These are phyloP conservation scores for Melanocharis versteri DNA, from an alignment of 2,113 vertebrate genomes.

Conservation along the genomic window DNA sequence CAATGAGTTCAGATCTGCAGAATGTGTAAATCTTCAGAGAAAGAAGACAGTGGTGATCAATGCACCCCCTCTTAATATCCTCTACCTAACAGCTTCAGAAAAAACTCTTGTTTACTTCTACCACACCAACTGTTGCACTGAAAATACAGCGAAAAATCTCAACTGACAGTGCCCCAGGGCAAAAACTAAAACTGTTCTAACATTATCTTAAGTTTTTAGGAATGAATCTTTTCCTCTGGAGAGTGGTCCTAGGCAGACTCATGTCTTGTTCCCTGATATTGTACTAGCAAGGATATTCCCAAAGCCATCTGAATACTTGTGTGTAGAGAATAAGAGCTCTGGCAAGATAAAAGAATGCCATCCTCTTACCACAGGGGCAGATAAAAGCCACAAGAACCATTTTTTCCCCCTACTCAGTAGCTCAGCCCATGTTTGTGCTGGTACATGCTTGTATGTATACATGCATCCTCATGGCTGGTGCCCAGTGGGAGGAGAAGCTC, in stretches of 20 bases:
- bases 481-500: background rate
- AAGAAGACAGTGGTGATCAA: background rate
- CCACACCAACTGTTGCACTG: background rate
- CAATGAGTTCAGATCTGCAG: background rate
- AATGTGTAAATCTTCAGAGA: background rate
- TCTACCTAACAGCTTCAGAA: background rate
- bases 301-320: background rate
- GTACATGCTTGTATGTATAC: background rate
- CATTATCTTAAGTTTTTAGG: background rate
- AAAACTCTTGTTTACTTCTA: background rate
- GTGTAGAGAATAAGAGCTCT: background rate
- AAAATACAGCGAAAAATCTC: background rate
- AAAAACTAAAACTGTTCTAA: background rate
- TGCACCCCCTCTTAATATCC: background rate
- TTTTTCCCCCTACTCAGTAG: background rate
- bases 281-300: background rate
- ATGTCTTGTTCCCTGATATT: background rate
- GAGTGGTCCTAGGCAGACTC: background rate
- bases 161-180: background rate
- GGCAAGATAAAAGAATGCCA: background rate
- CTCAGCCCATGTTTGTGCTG: background rate
- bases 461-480: background rate
- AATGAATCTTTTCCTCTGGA: background rate
- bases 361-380: background rate
- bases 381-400: background rate